Evolutionary conservation across 2,113 vertebrate genomes (phyloP).

Genomic region (Eurypyga helias): DNA sequence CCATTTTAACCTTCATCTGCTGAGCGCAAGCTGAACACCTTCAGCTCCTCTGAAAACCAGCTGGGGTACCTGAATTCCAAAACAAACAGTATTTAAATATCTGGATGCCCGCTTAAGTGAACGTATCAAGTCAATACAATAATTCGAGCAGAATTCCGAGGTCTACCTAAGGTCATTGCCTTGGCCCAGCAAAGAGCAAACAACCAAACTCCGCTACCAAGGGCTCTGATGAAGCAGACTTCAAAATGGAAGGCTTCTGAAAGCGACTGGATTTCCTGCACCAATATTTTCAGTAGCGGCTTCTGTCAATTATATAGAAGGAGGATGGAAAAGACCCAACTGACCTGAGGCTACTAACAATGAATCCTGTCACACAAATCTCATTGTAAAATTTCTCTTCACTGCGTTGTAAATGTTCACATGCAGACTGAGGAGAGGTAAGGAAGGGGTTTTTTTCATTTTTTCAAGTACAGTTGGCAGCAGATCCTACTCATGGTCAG

Average conservation of each 20-base stretch:
- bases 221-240: background rate
- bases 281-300: background rate
- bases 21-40: background rate
- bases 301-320: background rate
- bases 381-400: background rate
- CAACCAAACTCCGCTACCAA: background rate
- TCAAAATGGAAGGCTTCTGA: background rate
- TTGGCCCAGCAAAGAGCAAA: background rate
- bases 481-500: background rate
- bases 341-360: background rate
- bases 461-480: conserved; percentile 48
- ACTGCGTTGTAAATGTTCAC: background rate
- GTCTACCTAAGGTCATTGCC: background rate
- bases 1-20: background rate
- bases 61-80: background rate
- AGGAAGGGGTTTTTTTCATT: background rate
- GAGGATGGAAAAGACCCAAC: background rate
- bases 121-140: background rate
- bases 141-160: background rate
- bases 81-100: background rate
- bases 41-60: background rate
- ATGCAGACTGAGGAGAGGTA: background rate
- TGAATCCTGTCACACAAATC: background rate
- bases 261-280: background rate
- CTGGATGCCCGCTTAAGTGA: background rate